Conservation (phyloP, 2,113 vertebrate genomes). For the Aldabrachelys gigantea region DNA sequence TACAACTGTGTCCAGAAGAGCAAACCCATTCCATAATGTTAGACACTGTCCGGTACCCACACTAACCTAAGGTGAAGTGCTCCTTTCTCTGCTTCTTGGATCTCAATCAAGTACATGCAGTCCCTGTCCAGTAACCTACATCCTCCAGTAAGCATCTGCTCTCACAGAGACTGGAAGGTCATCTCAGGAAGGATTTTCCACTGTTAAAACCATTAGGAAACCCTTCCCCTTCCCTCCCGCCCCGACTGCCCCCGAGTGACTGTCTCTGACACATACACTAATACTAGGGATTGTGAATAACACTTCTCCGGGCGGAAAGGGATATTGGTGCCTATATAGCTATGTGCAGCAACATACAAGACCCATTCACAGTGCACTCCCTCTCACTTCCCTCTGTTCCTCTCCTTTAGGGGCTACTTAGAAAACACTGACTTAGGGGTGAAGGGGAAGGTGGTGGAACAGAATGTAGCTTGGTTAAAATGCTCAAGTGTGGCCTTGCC, state of each 20-base stretch:
- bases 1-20: neutral
- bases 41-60: neutral
- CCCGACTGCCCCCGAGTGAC: neutral
- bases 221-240: conserved; percentile 30
- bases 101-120: neutral
- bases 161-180: conserved; percentile 12
- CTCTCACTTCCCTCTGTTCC: rapidly evolving
- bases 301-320: neutral
- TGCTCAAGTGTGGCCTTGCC: neutral
- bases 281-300: neutral
- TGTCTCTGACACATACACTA: rapidly evolving
- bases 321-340: rapidly evolving
- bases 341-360: neutral
- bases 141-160: conserved; percentile 51
- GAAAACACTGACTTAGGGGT: neutral
- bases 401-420: neutral
- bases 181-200: neutral
- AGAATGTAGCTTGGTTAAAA: neutral
- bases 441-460: neutral
- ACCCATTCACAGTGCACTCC: neutral
- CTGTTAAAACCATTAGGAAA: neutral
- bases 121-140: neutral
- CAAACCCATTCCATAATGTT: rapidly evolving
- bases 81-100: rapidly evolving
- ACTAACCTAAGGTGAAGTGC: neutral